These are phyloP conservation scores for Stichopus horrens DNA, from an alignment of 53 echinoderm and acorn worm species.

Conservation along the genomic window DNA sequence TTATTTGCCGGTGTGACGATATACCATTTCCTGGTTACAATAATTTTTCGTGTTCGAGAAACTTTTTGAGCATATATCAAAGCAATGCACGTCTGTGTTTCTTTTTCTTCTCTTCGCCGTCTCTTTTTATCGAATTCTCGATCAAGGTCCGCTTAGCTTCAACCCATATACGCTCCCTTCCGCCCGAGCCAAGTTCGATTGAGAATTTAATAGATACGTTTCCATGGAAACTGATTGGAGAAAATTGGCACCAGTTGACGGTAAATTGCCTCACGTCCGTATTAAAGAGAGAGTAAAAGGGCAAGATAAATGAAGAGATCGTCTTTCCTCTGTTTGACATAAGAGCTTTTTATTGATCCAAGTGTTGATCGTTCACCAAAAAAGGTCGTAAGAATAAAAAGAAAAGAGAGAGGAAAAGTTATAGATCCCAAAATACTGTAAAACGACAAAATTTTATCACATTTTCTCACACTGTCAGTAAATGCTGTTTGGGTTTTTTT, in stretches of 20 bases:
- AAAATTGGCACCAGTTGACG: conserved; percentile 39
- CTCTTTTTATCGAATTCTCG: not conserved
- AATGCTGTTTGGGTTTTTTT: too few relatives aligned
- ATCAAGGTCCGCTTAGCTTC: not conserved
- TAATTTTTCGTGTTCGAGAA: not conserved
- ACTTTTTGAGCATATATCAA: too few relatives aligned
- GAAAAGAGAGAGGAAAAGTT: not conserved
- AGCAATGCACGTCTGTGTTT: too few relatives aligned
- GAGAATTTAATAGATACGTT: conserved; percentile 42
- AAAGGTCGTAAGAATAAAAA: not conserved
- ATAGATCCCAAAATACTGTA: too few relatives aligned
- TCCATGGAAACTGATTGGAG: conserved; percentile 31
- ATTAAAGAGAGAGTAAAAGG: conserved; percentile 23
- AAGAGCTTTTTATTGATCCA: conserved; percentile 45
- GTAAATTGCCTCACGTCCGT: conserved; percentile 33
- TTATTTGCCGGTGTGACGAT: not conserved
- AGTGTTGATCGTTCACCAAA: conserved; percentile 17
- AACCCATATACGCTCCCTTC: conserved; percentile 4
- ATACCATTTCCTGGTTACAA: not conserved
- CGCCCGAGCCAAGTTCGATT: conserved; percentile 34
- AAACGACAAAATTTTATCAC: too few relatives aligned
- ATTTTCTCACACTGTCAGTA: too few relatives aligned
- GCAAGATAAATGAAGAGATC: not conserved
- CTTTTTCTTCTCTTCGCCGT: not conserved
- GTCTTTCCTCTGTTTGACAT: conserved; percentile 18